Percentiles rank a stretch among this genome's conserved stretches.
phyloP scores from a whole-genome alignment of 2,113 vertebrate species.

The Chlorocebus sabaeus region DNA sequence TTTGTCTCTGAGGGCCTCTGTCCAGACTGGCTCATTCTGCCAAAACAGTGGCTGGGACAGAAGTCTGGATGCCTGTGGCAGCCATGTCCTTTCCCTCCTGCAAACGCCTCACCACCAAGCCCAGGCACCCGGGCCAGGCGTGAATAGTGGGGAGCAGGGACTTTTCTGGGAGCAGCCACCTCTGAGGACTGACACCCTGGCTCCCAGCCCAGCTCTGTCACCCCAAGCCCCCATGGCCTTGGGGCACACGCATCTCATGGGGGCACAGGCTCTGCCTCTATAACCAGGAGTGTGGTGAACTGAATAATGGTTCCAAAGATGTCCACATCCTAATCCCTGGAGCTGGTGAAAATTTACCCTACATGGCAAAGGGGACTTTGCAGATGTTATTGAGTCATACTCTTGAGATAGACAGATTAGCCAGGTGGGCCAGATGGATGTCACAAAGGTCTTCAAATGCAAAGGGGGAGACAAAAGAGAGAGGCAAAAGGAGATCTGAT shows the following conservation, averaged over 20 bases:
- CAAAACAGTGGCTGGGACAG: background rate
- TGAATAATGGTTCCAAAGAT: background rate
- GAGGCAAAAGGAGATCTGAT: background rate
- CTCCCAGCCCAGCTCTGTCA: background rate
- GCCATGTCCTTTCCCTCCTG: background rate
- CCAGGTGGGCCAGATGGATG: background rate
- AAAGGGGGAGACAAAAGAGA: background rate
- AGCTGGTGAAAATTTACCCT: too few species aligned
- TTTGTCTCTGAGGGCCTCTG: background rate
- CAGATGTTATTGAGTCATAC: too few species aligned
- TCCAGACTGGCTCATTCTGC: background rate
- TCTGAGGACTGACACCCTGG: background rate
- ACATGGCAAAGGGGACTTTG: background rate
- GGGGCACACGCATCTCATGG: background rate
- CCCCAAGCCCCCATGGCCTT: background rate
- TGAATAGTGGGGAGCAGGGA: background rate
- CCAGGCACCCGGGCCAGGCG: background rate
- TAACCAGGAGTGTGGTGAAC: background rate
- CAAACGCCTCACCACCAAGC: background rate
- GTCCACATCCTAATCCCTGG: background rate
- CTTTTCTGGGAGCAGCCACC: too few species aligned
- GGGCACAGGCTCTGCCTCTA: too few species aligned
- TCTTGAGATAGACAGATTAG: background rate
- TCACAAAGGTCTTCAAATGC: background rate
- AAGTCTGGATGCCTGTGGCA: fast-evolving